Evolutionary conservation across 2,888 invertebrate species (phyloP).

Genomic region (Cartodere bifasciata): DNA sequence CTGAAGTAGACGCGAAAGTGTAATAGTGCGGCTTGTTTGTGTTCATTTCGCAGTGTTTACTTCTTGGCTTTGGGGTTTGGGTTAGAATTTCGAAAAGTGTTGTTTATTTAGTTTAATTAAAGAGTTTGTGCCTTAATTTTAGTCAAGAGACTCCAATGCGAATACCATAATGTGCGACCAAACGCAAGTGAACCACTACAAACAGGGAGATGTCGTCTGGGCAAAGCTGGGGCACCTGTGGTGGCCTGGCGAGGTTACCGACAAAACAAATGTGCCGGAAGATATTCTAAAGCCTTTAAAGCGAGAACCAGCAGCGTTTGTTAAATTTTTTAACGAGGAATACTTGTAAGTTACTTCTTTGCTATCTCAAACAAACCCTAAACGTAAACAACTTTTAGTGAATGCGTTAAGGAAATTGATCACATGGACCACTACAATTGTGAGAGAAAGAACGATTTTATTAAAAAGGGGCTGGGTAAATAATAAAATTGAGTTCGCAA

Average conservation of each 20-base stretch:
- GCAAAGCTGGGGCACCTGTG: constrained; percentile 68
- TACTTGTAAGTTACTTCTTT: constrained; percentile 52
- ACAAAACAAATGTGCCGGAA: constrained; percentile 48
- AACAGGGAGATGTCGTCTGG: constrained; percentile 73
- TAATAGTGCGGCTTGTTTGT: too few species aligned
- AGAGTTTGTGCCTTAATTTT: too few species aligned
- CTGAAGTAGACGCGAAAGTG: too few species aligned
- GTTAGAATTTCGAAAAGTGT: too few species aligned
- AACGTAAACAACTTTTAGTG: constrained; percentile 44
- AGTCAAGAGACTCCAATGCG: too few species aligned
- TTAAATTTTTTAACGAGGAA: constrained; percentile 76
- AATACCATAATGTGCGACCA: constrained; percentile 49
- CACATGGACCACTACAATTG: constrained; percentile 68
- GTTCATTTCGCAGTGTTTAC: too few species aligned
- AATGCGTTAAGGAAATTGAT: constrained; percentile 60
- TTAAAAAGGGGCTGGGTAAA: constrained; percentile 71
- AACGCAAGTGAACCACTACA: constrained; percentile 47
- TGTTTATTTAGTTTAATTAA: too few species aligned
- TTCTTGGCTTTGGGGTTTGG: too few species aligned
- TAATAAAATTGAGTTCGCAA: too few species aligned
- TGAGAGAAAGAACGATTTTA: constrained; percentile 65
- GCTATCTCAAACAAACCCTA: constrained; percentile 2
- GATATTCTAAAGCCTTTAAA: constrained; percentile 52
- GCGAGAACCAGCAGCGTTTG: constrained; percentile 65
- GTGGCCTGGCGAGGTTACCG: constrained; percentile 76